Evolutionary conservation across 2,797 vertebrate species (phyloP).

Genomic region (Gallinago solitaria): DNA sequence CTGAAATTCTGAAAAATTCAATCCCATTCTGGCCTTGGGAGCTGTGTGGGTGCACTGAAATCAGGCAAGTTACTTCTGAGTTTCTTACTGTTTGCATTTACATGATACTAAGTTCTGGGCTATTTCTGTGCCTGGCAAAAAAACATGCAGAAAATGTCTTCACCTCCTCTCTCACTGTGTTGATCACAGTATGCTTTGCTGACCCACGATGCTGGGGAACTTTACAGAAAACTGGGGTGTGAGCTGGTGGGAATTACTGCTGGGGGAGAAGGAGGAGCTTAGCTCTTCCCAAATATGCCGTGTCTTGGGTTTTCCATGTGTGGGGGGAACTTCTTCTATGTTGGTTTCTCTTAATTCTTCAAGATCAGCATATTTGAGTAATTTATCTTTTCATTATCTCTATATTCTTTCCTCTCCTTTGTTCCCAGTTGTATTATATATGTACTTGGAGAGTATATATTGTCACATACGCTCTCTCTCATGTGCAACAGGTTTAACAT

Average conservation of each 20-base stretch:
- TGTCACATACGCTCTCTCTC: slow-evolving; percentile 25
- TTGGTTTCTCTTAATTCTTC: background rate
- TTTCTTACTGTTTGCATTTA: background rate
- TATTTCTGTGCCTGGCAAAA: background rate
- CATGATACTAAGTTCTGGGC: background rate
- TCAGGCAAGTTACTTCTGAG: background rate
- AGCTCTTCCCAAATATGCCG: background rate
- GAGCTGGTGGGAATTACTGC: background rate
- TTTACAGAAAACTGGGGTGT: background rate
- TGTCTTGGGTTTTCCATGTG: background rate
- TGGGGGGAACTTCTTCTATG: background rate
- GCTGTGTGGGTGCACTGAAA: background rate
- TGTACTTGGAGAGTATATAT: background rate
- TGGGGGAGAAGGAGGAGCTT: background rate
- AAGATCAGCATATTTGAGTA: background rate
- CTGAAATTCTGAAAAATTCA: background rate
- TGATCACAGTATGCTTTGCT: background rate
- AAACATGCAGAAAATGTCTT: background rate
- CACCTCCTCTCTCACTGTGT: background rate
- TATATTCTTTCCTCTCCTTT: background rate
- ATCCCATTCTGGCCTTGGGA: background rate
- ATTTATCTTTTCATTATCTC: background rate
- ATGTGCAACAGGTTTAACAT: slow-evolving; percentile 21
- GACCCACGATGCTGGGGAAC: background rate
- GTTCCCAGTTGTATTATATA: background rate